A percentile compares a stretch with the other conserved stretches of the same genome.
Evolutionary conservation across 2,797 vertebrate species (phyloP).

Genomic region (Melanotaenia boesemani): DNA sequence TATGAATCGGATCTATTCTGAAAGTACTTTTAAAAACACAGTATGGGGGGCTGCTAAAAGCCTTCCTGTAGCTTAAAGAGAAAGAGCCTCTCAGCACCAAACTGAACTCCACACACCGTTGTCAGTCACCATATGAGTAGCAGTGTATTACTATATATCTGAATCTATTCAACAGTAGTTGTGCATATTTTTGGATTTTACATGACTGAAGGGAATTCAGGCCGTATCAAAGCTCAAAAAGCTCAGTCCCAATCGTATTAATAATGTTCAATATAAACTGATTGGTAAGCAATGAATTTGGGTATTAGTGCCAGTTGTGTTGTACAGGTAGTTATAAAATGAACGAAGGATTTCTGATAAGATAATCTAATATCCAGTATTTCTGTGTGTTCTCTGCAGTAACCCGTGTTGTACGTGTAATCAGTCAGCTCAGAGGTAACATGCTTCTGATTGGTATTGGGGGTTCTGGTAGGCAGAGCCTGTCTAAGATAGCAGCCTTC

Average conservation of each 20-base stretch:
- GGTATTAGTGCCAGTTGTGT: background rate
- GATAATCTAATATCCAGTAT: background rate
- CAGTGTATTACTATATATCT: background rate
- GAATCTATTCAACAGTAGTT: background rate
- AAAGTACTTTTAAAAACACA: background rate
- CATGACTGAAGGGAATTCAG: background rate
- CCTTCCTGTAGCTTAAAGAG: background rate
- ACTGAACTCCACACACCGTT: background rate
- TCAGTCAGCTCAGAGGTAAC: conserved; percentile 91
- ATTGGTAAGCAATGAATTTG: background rate
- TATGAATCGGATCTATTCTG: background rate
- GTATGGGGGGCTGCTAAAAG: conserved; percentile 4
- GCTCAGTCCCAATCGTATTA: background rate
- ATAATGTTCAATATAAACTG: background rate
- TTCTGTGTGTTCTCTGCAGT: conserved; percentile 66
- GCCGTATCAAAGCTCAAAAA: no score
- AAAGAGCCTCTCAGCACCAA: background rate
- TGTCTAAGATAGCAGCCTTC: conserved; percentile 87
- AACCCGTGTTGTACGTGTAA: conserved; percentile 87
- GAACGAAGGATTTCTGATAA: background rate
- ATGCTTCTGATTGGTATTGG: conserved; percentile 92
- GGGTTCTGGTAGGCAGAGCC: conserved; percentile 90
- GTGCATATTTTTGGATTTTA: background rate
- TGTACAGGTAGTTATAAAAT: background rate
- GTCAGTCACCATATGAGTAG: background rate